phyloP scores from a whole-genome alignment of 2,888 invertebrate genomes.

The Lingula anatina region DNA sequence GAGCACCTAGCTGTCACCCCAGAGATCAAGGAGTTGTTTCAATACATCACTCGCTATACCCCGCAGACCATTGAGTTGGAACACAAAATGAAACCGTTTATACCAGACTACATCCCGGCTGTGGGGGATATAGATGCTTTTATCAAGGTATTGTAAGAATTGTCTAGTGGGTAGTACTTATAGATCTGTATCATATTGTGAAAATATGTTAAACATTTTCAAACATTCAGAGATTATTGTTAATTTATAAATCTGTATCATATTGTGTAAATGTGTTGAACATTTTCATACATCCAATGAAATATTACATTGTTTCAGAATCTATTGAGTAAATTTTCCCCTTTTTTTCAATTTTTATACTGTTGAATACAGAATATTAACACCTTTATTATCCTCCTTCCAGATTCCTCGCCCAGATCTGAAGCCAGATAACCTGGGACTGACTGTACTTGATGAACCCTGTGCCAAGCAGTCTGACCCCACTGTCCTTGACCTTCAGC shows the following conservation, averaged over 20 bases:
- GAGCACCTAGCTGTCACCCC: constrained; percentile 73
- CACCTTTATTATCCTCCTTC: no score
- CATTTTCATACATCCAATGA: no score
- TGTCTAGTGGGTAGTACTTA: no score
- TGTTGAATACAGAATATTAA: no score
- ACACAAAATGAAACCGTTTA: constrained; percentile 85
- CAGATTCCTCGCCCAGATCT: constrained; percentile 67
- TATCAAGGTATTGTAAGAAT: constrained; percentile 79
- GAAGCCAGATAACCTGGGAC: constrained; percentile 62
- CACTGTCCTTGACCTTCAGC: constrained; percentile 72
- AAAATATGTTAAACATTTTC: no score
- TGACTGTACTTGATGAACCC: constrained; percentile 88
- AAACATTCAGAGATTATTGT: no score
- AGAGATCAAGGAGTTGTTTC: constrained; percentile 87
- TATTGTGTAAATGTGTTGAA: no score
- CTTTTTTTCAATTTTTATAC: no score
- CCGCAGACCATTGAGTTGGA: constrained; percentile 88
- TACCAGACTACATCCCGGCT: constrained; percentile 94
- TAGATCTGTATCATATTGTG: no score
- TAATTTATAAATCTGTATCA: no score
- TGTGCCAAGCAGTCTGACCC: constrained; percentile 83
- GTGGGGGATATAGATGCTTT: constrained; percentile 99
- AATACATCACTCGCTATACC: constrained; percentile 87
- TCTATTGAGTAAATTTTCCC: no score
- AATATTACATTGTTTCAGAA: no score